These are phyloP conservation scores for Saccostrea glomerata DNA, from an alignment of 1,140 invertebrate species.

Conservation along the genomic window DNA sequence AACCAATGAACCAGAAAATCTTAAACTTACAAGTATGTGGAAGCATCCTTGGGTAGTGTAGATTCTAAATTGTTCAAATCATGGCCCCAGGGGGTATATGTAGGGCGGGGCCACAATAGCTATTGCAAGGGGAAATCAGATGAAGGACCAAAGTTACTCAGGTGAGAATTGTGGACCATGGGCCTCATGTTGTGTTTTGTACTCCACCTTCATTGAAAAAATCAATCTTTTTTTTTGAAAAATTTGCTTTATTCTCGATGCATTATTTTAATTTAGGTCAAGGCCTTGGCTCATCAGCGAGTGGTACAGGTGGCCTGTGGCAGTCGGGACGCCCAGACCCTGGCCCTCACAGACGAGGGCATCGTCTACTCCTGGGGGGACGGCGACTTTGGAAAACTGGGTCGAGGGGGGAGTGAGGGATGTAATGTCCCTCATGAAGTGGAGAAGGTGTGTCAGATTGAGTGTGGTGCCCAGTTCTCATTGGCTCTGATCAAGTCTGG, in stretches of 20 bases:
- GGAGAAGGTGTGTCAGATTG: slow-evolving; percentile 94
- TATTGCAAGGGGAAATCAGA: no score
- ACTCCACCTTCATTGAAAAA: slow-evolving; percentile 78
- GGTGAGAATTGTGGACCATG: no score
- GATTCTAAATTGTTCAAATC: not conserved
- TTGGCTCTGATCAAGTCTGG: slow-evolving; percentile 92
- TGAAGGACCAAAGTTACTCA: slow-evolving; percentile 90
- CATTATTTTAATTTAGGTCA: slow-evolving; percentile 71
- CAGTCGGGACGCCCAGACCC: slow-evolving; percentile 95
- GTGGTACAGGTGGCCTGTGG: slow-evolving; percentile 89
- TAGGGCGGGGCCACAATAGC: no score
- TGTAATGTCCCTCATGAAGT: slow-evolving; percentile 92
- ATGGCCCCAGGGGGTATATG: slow-evolving; percentile 82
- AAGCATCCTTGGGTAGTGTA: no score
- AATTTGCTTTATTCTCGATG: slow-evolving; percentile 75
- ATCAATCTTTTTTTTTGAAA: slow-evolving; percentile 9
- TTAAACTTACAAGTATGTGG: no score
- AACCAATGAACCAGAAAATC: no score
- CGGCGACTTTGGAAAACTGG: slow-evolving; percentile 85
- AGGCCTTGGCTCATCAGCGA: slow-evolving; percentile 78
- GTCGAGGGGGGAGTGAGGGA: slow-evolving; percentile 84
- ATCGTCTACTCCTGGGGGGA: slow-evolving; percentile 91
- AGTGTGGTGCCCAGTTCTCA: slow-evolving; percentile 97
- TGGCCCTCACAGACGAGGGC: slow-evolving; percentile 93
- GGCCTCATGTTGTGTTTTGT: no score